Evolutionary conservation across 2,797 vertebrate species (phyloP).

Genomic region (Tolypeutes matacus): DNA sequence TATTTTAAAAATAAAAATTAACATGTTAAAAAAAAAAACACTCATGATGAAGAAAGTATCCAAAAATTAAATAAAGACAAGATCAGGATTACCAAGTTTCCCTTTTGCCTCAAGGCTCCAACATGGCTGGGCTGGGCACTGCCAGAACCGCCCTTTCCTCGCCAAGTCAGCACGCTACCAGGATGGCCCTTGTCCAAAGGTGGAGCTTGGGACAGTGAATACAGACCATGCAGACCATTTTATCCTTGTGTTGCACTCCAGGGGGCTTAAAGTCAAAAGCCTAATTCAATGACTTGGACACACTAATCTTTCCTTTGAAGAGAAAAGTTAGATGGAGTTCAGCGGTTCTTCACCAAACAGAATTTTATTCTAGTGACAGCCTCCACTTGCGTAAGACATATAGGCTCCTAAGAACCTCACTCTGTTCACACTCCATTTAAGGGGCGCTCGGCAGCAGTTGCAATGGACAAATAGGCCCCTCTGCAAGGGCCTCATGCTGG

Average conservation of each 20-base stretch:
- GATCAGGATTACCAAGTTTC: background rate
- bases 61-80: background rate
- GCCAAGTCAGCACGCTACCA: too few species aligned
- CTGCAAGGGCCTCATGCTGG: slow-evolving; percentile 34
- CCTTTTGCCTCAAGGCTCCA: background rate
- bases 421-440: background rate
- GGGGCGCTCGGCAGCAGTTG: background rate
- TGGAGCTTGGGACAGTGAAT: background rate
- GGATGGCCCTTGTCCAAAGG: background rate
- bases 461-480: slow-evolving; percentile 29
- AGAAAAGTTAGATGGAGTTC: slow-evolving; percentile 46
- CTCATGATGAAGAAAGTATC: background rate
- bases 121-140: fast-evolving
- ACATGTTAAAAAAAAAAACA: slow-evolving; percentile 10
- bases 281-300: slow-evolving; percentile 29
- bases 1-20: too few species aligned
- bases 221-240: background rate
- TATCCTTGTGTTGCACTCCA: background rate
- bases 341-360: slow-evolving; percentile 12
- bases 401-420: background rate
- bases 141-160: background rate
- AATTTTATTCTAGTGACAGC: slow-evolving; percentile 39
- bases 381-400: slow-evolving; percentile 56
- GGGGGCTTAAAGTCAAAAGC: background rate
- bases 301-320: slow-evolving; percentile 43